These are phyloP conservation scores for Drosophila limbata DNA, from an alignment of 2,888 invertebrate genomes.

Conservation along the genomic window DNA sequence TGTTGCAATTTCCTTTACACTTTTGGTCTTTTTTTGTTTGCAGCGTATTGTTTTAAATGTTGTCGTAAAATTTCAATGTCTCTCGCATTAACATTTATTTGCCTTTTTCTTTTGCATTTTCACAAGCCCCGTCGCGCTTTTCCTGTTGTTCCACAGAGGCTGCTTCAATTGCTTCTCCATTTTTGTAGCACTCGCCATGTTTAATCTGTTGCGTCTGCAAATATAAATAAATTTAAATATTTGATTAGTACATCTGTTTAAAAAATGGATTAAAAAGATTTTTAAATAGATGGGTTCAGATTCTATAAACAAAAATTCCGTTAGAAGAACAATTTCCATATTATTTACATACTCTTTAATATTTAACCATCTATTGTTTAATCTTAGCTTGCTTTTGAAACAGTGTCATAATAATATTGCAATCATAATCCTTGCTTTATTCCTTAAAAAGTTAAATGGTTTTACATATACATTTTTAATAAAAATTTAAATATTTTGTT, in stretches of 20 bases:
- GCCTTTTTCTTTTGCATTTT: constrained; percentile 50
- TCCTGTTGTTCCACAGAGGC: neutral
- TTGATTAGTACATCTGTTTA: neutral
- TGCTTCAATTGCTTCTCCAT: neutral
- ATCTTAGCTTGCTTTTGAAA: too few species aligned
- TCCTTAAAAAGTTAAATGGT: too few species aligned
- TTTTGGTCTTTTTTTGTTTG: constrained; percentile 1
- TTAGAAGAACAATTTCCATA: too few species aligned
- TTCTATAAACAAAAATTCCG: too few species aligned
- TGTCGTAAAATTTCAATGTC: constrained; percentile 70
- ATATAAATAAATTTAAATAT: constrained; percentile 5
- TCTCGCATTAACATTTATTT: constrained; percentile 72
- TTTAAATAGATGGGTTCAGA: too few species aligned
- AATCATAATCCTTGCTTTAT: too few species aligned
- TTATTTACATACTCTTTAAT: too few species aligned
- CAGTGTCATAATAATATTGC: too few species aligned
- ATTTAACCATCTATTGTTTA: too few species aligned
- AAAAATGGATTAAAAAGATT: neutral
- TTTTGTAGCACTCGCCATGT: constrained; percentile 6
- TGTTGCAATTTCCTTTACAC: constrained; percentile 40
- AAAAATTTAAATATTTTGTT: too few species aligned
- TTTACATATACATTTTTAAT: too few species aligned
- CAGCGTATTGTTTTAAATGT: constrained; percentile 70
- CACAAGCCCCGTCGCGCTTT: constrained; percentile 10
- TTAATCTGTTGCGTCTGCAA: neutral